Percentiles rank a stretch among this genome's conserved stretches.
Evolutionary conservation across 2,888 invertebrate genomes (phyloP).

Genomic region (Andrena trimmerana): DNA sequence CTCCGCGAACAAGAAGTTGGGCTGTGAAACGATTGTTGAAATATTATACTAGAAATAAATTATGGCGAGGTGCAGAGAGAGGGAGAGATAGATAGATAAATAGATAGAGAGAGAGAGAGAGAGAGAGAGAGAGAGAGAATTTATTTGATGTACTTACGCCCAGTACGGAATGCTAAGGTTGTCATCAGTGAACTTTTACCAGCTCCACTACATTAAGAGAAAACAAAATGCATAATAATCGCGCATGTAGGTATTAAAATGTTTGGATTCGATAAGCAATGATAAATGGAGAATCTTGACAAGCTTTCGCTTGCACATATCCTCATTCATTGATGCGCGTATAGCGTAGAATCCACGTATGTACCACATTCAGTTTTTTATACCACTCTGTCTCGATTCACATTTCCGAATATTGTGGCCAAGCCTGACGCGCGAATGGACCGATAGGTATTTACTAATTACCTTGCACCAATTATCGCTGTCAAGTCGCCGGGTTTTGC

Average conservation of each 20-base stretch:
- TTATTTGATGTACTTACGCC: slow-evolving; percentile 86
- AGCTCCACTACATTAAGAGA: slow-evolving; percentile 88
- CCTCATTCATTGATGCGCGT: too few species aligned
- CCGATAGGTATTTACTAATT: slow-evolving; percentile 67
- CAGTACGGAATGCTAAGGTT: slow-evolving; percentile 91
- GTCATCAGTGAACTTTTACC: slow-evolving; percentile 96
- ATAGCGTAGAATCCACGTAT: too few species aligned
- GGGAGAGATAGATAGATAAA: neutral
- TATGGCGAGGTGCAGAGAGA: neutral
- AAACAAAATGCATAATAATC: neutral
- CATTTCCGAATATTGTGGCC: neutral
- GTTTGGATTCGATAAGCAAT: too few species aligned
- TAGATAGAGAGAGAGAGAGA: neutral
- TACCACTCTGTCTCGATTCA: neutral
- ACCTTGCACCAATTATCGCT: slow-evolving; percentile 95
- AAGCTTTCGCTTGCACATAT: too few species aligned
- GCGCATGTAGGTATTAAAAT: too few species aligned
- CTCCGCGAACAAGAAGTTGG: slow-evolving; percentile 91
- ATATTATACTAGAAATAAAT: neutral
- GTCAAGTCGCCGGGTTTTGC: slow-evolving; percentile 93
- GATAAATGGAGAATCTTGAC: too few species aligned
- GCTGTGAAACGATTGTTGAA: slow-evolving; percentile 67
- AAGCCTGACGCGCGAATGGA: too few species aligned
- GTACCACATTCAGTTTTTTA: too few species aligned
- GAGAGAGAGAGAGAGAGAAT: neutral